A percentile compares a stretch with the other conserved stretches of the same genome.
Evolutionary conservation across 2,888 invertebrate species (phyloP).

Genomic region (Prosapia bicincta): DNA sequence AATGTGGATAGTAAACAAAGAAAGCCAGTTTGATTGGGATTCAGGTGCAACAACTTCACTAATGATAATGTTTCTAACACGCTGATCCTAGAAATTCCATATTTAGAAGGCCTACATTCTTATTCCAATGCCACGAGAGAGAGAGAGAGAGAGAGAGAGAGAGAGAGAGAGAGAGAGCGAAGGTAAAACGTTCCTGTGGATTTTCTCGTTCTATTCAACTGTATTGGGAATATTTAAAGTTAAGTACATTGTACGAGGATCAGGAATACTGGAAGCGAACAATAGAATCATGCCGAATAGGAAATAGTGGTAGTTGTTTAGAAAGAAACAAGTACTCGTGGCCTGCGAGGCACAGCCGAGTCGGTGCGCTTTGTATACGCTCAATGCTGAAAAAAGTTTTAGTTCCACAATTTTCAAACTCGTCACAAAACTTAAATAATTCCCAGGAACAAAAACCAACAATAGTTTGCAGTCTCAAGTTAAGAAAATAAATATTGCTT

Average conservation of each 20-base stretch:
- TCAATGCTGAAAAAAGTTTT: no score
- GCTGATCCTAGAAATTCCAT: conserved; percentile 13
- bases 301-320: background rate
- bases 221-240: background rate
- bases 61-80: conserved; percentile 18
- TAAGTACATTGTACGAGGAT: background rate
- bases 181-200: background rate
- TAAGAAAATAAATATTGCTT: no score
- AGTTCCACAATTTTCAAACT: no score
- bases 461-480: no score
- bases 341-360: no score
- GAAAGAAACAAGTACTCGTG: background rate
- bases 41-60: conserved; percentile 18
- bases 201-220: background rate
- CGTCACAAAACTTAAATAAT: no score
- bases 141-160: background rate
- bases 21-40: conserved; percentile 10
- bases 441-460: no score
- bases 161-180: background rate
- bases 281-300: background rate
- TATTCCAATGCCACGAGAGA: conserved; percentile 2
- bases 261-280: background rate
- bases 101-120: conserved; percentile 25
- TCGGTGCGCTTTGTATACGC: no score
- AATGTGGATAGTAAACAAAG: conserved; percentile 12